A percentile compares a stretch with the other conserved stretches of the same genome.
Evolutionary conservation across 2,113 vertebrate genomes (phyloP).

Genomic region (Parus major): DNA sequence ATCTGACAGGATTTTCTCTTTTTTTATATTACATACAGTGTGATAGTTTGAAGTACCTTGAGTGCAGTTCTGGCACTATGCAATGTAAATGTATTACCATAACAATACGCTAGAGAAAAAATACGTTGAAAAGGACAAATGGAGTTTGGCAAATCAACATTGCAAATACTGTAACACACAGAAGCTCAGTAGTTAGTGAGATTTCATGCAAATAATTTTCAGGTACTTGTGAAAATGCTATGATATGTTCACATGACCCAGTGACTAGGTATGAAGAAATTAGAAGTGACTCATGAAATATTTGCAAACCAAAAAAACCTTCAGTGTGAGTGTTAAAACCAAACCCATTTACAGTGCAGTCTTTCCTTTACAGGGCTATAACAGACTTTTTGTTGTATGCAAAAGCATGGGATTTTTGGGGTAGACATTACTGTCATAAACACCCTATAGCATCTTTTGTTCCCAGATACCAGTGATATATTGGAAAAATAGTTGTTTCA

Average conservation of each 20-base stretch:
- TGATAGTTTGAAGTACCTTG: neutral
- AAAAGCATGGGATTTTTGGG: neutral
- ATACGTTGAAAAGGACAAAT: neutral
- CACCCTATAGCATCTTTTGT: neutral
- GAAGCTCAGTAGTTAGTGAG: neutral
- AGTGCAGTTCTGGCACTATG: neutral
- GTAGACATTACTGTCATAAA: neutral
- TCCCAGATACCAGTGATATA: neutral
- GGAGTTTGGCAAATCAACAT: neutral
- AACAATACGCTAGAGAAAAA: neutral
- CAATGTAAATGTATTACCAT: neutral
- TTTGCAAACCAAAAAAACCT: neutral
- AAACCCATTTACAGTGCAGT: neutral
- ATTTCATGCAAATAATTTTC: neutral
- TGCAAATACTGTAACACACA: neutral
- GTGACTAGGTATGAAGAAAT: neutral
- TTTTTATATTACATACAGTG: neutral
- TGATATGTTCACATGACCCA: neutral
- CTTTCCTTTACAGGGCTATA: neutral
- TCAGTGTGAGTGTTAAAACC: neutral
- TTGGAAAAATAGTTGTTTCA: neutral
- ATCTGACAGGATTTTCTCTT: neutral
- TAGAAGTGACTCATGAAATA: neutral
- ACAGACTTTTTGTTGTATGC: neutral
- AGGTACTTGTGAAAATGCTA: neutral